Evolutionary conservation across 2,797 vertebrate genomes (phyloP), one percentile per base, ranked within the genome.

Genomic region (Labeo calbasu): DNA sequence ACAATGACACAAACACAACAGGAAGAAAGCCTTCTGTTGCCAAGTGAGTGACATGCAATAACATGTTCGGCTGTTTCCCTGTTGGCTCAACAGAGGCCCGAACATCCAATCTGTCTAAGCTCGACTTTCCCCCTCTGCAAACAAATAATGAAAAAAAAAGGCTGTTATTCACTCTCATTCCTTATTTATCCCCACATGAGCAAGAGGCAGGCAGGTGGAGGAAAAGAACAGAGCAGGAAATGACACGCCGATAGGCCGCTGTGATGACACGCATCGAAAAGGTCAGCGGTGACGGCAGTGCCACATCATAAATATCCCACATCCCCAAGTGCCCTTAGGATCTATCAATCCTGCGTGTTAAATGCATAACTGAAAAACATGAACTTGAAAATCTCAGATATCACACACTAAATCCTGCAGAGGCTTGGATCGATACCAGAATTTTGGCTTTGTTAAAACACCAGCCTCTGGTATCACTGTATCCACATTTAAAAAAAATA

Each of bases 261-360:
- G n/a, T 84, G 83, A 85, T 83, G 85, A 81, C 81, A 86, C 46
- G 51, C 77, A 73, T 81, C 59, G 81, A 81, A 85, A 88, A 88
- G 81, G 81, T 84, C 85, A 81, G 43, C 28, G 46, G 28, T 53
- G 55, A 70, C 23, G 6, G 66, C 50, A 50, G 43, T 46, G 36
- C 32, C 55, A 81, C 59, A 51, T 68, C 68, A 23, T 80, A 85
- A 87, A 85, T 77, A 84, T 73, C 70, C 57, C 48, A 13, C 14
- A 68, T 19, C 25, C 32, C 7, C 14, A 76, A 69, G 32, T 40
- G 55, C 63, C 51, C 28, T 61, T 36, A 72, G 46, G 59, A 21
- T 17, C 28, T 1, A 57, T 71, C n/a, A 46, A n/a, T 53, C 40
- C 59, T 70, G 50, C 46, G 28, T 13, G 43, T 50, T 61, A 59